Base-by-base conservation (phyloP, 1,140 invertebrate genomes). In the Teleopsis dalmanni region DNA sequence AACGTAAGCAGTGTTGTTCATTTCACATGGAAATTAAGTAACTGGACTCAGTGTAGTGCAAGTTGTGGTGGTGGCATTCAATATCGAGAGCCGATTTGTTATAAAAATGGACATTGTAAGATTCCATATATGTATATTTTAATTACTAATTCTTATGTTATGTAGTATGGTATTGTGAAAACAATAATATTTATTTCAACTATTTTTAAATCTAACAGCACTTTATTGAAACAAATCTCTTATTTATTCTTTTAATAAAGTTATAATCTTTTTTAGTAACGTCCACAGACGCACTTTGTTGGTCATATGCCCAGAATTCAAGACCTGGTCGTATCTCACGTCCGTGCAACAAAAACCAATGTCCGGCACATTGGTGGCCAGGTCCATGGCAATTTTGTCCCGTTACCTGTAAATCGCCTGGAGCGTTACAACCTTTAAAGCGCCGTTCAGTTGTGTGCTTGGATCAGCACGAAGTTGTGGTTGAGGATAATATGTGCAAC, bases 11-110 rank as follows among this genome's bases (percentile, higher is more conserved):
- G 56, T 3, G 71, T 65, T 68, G 81, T 68, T 61, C 81, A 72
- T 64, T 84, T 84, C 63, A 59, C 73, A 9, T 95, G 91, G 88
- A 72, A 81, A 10, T 75, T 85, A 86, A 56, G 55, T 37, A 80
- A 78, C 26, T 90, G 79, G 71, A 82, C 83, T 1, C 65, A 76
- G 3, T 95, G 92, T 60, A 85, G 88, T 0, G 73, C 87, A 42
- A 81, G 79, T 3, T 95, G 92, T 69, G 91, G 90, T 1, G 91
- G 91, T 4, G 92, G 92, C 2, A 77, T 95, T 6, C 82, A 85
- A 60, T 72, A 79, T 29, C 79, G 80, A 1, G 70, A 75, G 47
- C 75, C 83, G 5, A 63, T 82, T 2, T 89, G 87, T 60, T 72
- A 75, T 42, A 83, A 88, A 66, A 77, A 64, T 25, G 74, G 74